Evolutionary conservation across 2,113 vertebrate genomes (phyloP), one percentile per base, ranked within the genome.

Genomic region (Tragelaphus buxtoni): DNA sequence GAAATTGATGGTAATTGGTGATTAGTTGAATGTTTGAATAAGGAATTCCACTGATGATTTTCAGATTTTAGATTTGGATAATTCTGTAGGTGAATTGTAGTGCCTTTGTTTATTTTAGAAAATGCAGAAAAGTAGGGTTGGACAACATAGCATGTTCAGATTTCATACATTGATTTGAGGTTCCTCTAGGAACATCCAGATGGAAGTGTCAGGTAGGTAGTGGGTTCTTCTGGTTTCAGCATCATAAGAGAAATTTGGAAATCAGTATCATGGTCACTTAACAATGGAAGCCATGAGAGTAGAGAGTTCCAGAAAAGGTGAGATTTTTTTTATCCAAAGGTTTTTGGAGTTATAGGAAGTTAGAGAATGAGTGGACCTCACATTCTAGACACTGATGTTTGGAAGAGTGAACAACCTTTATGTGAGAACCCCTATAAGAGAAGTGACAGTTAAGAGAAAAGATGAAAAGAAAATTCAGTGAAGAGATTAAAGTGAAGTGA

Each of bases 81-180:
- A 90, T 72, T 91, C n/a, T 42, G 49, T 77, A 87, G 45, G 26
- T 56, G 10, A 84, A n/a, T 82, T 32, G 51, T 90, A 35, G 47
- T 92, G 22, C 63, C 14, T 87, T 96, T 14, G 35, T 84, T 84
- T 93, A 35, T 93, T 10, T 77, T 55, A 80, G 51, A 89, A 49
- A 65, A 79, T 58, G 4, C n/a, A 63, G 28, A 10, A 79, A 47
- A 88, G 28, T 35, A 65, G 56, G 49, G 9, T 63, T 97, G 35
- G 42, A 53, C 18, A 83, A 56, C 30, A 76, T 2, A 60, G 20
- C 49, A 74, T 47, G 45, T 91, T 96, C 32, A 58, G 49, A 77
- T 92, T 94, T 47, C 89, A 55, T 49, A 28, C 65, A 47, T 11
- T 88, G 74, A 94, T 90, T 94, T 87, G 96, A 88, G n/a, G 45